These are phyloP conservation scores for Pseudocheirus occidentalis DNA, from an alignment of 2,797 vertebrate genomes.

Conservation along the genomic window DNA sequence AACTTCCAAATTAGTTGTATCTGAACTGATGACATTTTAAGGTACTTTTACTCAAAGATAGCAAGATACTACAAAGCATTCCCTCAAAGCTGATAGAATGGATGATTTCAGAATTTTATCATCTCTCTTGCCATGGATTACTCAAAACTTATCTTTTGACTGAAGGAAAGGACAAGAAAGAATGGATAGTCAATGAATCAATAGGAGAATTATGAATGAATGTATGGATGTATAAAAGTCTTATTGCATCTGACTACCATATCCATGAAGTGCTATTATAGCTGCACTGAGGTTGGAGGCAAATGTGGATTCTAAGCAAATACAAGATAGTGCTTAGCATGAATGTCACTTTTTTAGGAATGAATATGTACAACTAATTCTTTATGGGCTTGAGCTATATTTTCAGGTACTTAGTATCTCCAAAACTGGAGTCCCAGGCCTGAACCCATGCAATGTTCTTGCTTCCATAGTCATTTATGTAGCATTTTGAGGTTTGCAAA, in stretches of 20 bases:
- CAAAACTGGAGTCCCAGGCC: background rate
- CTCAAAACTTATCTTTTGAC: background rate
- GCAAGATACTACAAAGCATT: background rate
- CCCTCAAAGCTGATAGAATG: background rate
- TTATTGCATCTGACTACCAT: background rate
- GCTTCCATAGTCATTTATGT: background rate
- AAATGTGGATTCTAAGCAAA: background rate
- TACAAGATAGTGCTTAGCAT: background rate
- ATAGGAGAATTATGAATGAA: background rate
- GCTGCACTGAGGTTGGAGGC: background rate
- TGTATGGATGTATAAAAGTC: background rate
- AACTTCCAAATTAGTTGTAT: background rate
- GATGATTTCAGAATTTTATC: background rate
- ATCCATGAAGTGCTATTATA: background rate
- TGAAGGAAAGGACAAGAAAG: background rate
- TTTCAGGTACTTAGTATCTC: background rate
- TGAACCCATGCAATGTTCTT: background rate
- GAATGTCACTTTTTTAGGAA: background rate
- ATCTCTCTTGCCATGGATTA: background rate
- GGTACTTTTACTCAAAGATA: background rate
- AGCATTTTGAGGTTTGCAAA: background rate
- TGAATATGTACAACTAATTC: background rate
- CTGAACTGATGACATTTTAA: background rate
- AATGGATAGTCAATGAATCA: background rate
- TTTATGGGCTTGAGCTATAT: background rate